Base-by-base conservation (phyloP, 2,797 vertebrate genomes). In the Sebastes elongatus region DNA sequence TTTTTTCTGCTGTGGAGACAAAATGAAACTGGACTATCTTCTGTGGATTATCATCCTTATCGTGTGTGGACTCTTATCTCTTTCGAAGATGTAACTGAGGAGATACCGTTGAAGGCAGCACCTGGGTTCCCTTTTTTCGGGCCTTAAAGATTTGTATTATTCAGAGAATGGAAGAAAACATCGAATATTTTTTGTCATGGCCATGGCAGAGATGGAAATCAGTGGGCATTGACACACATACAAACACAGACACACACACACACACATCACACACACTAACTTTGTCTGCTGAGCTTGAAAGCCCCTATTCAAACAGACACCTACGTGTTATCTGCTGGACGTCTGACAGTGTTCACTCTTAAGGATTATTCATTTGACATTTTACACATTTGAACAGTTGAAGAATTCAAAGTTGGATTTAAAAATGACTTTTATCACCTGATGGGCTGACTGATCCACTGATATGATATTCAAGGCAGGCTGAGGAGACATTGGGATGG, bases 281-380 rank as follows among this genome's bases (percentile, higher is more conserved):
- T 78, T 70, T 81, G 49, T 74, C 57, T 33, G 62, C 64, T 55
- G 46, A 56, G 76, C 28, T 65, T 87, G 86, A 91, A 82, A 82
- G 74, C 32, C 32, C 25, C 71, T 88, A 6, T 85, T 88, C 76
- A 91, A 91, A 92, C 80, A 88, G 13, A 81, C 88, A 89, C 78
- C 64, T 79, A 71, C 23, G 6, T 86, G 86, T 66, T 35, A 85
- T 60, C 79, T n/a, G 5, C 68, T 52, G 71, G 77, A 85, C 8
- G 16, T 49, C 20, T n/a, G 6, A 20, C 46, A 9, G 18, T 22
- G 49, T 38, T 78, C 25, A 11, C 38, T 63, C 3, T 35, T 28
- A 6, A 63, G 79, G 86, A 89, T 83, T 80, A 65, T 55, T 67
- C 16, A n/a, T 64, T 52, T 27, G 28, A 14, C n/a, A 4, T 56